Base-by-base conservation (phyloP, 2,888 invertebrate genomes). In the Cheilosia scutellata region DNA sequence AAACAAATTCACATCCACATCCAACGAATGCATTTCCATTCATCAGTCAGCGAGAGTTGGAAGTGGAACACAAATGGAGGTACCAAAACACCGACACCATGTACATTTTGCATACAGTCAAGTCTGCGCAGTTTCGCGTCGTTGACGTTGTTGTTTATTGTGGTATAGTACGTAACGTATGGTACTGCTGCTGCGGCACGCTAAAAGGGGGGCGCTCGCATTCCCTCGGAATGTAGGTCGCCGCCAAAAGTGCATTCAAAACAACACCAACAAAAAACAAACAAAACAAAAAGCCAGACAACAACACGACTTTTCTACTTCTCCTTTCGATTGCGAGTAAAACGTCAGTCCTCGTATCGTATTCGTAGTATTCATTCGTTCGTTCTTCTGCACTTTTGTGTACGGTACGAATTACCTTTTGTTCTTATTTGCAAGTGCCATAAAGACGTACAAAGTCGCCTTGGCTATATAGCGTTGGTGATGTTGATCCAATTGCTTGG, bases 211-310 rank as follows among this genome's bases (percentile, higher is more conserved):
- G 44, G 53, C 7, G 49, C 40, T 37, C 40, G 65, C 68, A 75
- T 80, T 84, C 58, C 70, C 65, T 66, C 47, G 71, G 71, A 82
- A 86, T 76, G 86, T 86, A 86, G 86, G 86, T 86, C 86, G 63
- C 82, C 86, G 76, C 86, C 86, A 86, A 84, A 86, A 82, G 57
- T 82, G 72, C 86, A 76, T 31, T 66, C 49, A 47, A 79, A 68
- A 66, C 51, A 75, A 33, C 58, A 49, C 63, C 47, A 70, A 53
- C 51, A 74, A 55, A 63, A 44, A 42, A 68, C 72, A 44, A 74
- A 51, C 66, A 47, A 72, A 72, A 78, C 9, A 44, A 33, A 44
- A 6, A 60, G 72, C 60, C 80, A 80, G 86, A 82, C 86, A 82
- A 82, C 40, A 70, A 71, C 75, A 84, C 76, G 72, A 47, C 60